These are phyloP conservation scores for Dusona sp. DNA, from an alignment of 2,888 invertebrate species.

Conservation along the genomic window DNA sequence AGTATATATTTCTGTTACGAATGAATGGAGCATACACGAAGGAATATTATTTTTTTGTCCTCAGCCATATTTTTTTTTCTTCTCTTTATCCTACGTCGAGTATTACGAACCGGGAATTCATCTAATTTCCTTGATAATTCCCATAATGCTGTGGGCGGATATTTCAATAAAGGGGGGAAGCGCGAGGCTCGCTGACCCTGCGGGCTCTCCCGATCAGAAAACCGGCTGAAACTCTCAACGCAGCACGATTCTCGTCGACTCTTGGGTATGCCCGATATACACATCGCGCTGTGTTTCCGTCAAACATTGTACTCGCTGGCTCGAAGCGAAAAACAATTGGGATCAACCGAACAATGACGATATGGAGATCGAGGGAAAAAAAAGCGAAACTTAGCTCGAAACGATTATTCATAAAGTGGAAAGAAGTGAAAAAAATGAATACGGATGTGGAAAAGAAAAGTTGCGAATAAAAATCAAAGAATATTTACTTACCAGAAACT, in stretches of 20 bases:
- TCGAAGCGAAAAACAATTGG: neutral
- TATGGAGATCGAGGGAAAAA: neutral
- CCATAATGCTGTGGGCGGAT: constrained; percentile 85
- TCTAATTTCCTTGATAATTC: constrained; percentile 84
- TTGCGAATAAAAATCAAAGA: constrained; percentile 64
- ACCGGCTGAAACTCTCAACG: constrained; percentile 62
- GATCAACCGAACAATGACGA: neutral
- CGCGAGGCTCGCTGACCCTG: constrained; percentile 60
- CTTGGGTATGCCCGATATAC: constrained; percentile 51
- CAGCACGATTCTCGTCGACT: constrained; percentile 74
- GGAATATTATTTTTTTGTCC: constrained; percentile 9
- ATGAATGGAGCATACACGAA: neutral
- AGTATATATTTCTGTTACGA: neutral
- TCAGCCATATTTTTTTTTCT: constrained; percentile 19
- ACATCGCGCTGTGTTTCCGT: constrained; percentile 41
- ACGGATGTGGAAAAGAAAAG: neutral
- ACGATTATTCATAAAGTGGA: neutral
- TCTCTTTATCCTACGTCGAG: constrained; percentile 29
- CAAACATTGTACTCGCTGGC: constrained; percentile 28
- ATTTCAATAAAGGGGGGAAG: constrained; percentile 84
- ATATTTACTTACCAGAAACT: constrained; percentile 83
- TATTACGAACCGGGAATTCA: constrained; percentile 73
- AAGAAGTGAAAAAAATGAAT: neutral
- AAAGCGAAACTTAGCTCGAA: neutral
- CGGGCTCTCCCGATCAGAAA: constrained; percentile 59